A percentile compares a stretch with the other conserved stretches of the same genome.
Evolutionary conservation across 2,888 invertebrate genomes (phyloP).

Genomic region (Lepidonotus clava): DNA sequence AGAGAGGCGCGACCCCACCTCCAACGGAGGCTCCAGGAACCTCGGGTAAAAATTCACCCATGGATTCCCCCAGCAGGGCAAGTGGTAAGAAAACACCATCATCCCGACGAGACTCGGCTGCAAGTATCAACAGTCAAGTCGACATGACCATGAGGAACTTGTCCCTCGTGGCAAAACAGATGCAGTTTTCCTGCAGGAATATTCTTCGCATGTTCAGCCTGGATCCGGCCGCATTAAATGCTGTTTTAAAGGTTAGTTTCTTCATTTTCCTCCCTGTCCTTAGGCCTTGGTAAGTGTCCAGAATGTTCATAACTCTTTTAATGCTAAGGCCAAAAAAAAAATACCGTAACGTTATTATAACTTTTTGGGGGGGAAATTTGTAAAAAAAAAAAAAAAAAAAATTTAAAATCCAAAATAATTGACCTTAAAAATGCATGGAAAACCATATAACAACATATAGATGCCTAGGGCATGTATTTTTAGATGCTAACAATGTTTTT

Average conservation of each 20-base stretch:
- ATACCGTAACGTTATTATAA: too few relatives aligned
- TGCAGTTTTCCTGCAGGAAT: conserved; percentile 76
- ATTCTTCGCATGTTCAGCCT: conserved; percentile 74
- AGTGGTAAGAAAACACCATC: conserved; percentile 19
- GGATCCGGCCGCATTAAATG: conserved; percentile 74
- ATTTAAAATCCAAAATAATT: too few relatives aligned
- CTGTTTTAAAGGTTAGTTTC: conserved; percentile 65
- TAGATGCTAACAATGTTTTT: background rate
- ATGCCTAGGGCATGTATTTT: background rate
- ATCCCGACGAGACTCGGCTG: conserved; percentile 33
- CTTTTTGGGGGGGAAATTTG: too few relatives aligned
- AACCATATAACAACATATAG: background rate
- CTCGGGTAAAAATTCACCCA: background rate
- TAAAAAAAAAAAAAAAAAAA: too few relatives aligned
- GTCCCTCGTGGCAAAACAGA: conserved; percentile 74
- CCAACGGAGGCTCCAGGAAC: conserved; percentile 25
- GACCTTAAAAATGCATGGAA: too few relatives aligned
- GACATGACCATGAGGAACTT: conserved; percentile 73
- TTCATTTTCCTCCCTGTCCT: too few relatives aligned
- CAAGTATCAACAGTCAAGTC: conserved; percentile 65
- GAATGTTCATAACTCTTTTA: too few relatives aligned
- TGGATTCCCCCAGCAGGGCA: conserved; percentile 10
- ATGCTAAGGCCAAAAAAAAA: too few relatives aligned
- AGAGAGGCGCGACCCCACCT: conserved; percentile 19
- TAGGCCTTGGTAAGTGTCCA: too few relatives aligned